Conservation (phyloP, 2,797 vertebrate species). For the Hirundo rustica region DNA sequence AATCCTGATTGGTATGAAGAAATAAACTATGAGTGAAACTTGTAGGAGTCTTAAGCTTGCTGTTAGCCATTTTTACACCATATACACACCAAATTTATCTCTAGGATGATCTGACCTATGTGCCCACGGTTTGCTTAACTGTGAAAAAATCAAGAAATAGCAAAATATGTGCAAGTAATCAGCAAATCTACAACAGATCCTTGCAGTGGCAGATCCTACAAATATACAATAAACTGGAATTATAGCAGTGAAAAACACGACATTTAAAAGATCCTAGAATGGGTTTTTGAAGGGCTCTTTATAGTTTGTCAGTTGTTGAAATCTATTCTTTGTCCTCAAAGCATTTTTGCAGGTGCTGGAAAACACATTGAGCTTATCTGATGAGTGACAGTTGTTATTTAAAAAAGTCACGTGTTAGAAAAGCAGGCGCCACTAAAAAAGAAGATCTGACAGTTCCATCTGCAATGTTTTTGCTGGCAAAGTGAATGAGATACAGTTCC, state of each 20-base stretch:
- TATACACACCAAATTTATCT: not conserved
- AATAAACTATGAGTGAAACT: not conserved
- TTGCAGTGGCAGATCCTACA: not conserved
- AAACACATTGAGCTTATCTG: slow-evolving; percentile 38
- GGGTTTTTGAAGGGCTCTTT: not conserved
- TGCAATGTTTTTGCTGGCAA: slow-evolving; percentile 70
- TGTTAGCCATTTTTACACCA: not conserved
- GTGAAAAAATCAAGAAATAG: not conserved
- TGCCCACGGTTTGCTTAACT: not conserved
- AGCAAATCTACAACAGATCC: not conserved
- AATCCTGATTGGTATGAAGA: not conserved
- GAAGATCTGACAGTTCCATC: slow-evolving; percentile 56
- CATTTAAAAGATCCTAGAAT: not conserved
- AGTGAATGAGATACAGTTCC: slow-evolving; percentile 36
- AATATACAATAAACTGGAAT: not conserved
- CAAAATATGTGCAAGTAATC: not conserved
- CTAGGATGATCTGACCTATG: not conserved
- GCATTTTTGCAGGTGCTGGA: slow-evolving; percentile 48
- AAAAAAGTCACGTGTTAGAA: slow-evolving; percentile 43
- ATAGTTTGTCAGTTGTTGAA: not conserved
- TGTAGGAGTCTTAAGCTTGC: not conserved
- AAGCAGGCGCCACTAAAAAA: slow-evolving; percentile 61
- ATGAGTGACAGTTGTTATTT: slow-evolving; percentile 52
- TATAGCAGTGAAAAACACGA: not conserved
- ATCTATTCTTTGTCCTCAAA: slow-evolving; percentile 19